These are phyloP conservation scores for Lamprologus sp. DNA, from an alignment of 2,113 vertebrate species.

Conservation along the genomic window DNA sequence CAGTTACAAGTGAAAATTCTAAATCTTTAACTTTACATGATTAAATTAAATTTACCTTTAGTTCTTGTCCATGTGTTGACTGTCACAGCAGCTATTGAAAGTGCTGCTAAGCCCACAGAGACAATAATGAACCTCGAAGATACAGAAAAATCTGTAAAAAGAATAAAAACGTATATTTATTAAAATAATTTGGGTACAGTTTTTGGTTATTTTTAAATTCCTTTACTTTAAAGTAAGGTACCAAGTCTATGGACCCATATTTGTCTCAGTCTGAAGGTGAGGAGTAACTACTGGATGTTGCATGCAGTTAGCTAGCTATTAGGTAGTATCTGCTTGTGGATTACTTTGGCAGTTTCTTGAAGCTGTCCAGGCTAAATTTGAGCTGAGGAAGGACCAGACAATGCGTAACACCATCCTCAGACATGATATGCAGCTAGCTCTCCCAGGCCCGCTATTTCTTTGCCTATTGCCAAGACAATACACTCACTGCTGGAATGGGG, in stretches of 20 bases:
- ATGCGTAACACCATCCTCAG: background rate
- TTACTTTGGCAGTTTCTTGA: background rate
- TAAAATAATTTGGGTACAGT: background rate
- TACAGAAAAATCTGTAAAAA: background rate
- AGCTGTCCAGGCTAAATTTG: background rate
- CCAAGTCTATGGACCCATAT: background rate
- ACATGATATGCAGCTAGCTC: background rate
- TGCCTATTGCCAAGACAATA: rapidly evolving
- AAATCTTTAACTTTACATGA: background rate
- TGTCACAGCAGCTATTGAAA: background rate
- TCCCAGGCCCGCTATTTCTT: rapidly evolving
- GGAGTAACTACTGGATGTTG: background rate
- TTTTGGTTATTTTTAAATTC: rapidly evolving
- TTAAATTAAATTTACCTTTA: background rate
- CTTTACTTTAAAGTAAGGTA: background rate
- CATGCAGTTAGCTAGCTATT: background rate
- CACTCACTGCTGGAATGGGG: rapidly evolving
- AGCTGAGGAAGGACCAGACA: background rate
- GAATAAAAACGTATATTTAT: rapidly evolving
- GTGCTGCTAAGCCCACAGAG: background rate
- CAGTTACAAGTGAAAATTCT: background rate
- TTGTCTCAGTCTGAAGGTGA: background rate
- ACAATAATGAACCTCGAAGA: background rate
- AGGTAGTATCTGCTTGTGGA: background rate
- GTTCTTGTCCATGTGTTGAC: background rate